Percentiles rank a stretch among this genome's conserved stretches.
Conservation (phyloP, 2,113 vertebrate species). For the Trichomycterus rosablanca region DNA sequence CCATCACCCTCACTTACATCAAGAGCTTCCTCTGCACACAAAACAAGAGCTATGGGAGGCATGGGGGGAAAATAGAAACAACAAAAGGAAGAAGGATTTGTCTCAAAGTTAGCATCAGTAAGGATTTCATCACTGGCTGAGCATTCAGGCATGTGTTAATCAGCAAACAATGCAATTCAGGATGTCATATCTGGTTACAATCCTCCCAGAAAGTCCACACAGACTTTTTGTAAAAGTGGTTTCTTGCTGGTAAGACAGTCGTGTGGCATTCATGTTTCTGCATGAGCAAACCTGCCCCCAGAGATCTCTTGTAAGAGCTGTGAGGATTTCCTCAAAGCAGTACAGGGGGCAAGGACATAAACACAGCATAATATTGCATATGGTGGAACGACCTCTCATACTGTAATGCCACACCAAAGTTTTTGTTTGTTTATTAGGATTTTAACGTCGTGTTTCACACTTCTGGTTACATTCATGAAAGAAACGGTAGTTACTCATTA, state of each 20-base stretch:
- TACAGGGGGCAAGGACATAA: too few species aligned
- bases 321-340: too few species aligned
- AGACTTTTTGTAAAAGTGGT: slow-evolving; percentile 32
- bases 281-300: slow-evolving; percentile 50
- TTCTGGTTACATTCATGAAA: too few species aligned
- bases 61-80: neutral
- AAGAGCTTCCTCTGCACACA: neutral
- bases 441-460: too few species aligned
- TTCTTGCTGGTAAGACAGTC: slow-evolving; percentile 37
- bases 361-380: too few species aligned
- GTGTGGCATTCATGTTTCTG: slow-evolving; percentile 52
- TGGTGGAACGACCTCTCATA: too few species aligned
- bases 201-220: too few species aligned
- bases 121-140: slow-evolving; percentile 42
- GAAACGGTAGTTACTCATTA: too few species aligned
- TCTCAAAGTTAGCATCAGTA: slow-evolving; percentile 31
- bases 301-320: slow-evolving; percentile 51
- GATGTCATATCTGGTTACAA: too few species aligned
- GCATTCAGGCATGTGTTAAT: slow-evolving; percentile 55
- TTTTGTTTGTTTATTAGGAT: too few species aligned
- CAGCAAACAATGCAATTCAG: slow-evolving; percentile 55
- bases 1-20: slow-evolving; percentile 13
- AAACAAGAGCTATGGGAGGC: neutral
- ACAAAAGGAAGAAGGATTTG: neutral
- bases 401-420: too few species aligned